A percentile compares a stretch with the other conserved stretches of the same genome.
These are phyloP conservation scores for Orchestes rusci DNA, from an alignment of 2,888 invertebrate species.

Conservation along the genomic window DNA sequence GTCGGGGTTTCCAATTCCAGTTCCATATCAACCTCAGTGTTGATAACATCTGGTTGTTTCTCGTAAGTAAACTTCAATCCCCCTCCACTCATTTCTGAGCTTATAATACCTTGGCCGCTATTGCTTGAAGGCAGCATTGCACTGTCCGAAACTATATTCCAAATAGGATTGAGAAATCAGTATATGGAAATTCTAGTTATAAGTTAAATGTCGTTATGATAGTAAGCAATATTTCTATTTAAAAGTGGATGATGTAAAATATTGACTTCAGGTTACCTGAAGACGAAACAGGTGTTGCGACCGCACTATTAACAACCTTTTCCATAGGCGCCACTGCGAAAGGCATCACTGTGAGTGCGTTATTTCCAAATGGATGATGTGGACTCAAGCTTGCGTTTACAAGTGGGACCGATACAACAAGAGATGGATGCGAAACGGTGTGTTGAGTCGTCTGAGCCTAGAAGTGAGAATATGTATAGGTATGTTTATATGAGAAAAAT, in stretches of 20 bases:
- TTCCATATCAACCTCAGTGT: conserved; percentile 38
- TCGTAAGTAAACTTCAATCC: conserved; percentile 51
- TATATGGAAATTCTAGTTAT: too few species aligned
- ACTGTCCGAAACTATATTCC: conserved; percentile 7
- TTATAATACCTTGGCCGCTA: conserved; percentile 35
- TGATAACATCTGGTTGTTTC: conserved; percentile 44
- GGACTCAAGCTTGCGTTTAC: conserved; percentile 46
- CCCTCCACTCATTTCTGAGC: conserved; percentile 45
- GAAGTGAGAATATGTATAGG: too few species aligned
- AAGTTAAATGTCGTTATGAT: too few species aligned
- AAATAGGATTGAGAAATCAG: too few species aligned
- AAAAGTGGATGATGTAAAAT: too few species aligned
- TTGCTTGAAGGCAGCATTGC: conserved; percentile 33
- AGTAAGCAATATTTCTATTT: too few species aligned
- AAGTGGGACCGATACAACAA: conserved; percentile 59
- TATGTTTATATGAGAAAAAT: too few species aligned
- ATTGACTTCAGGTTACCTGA: conserved; percentile 12
- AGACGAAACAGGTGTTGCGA: conserved; percentile 11
- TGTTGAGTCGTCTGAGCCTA: conserved; percentile 25
- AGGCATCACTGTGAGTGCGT: conserved; percentile 30
- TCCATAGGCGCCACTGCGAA: conserved; percentile 19
- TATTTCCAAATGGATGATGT: conserved; percentile 34
- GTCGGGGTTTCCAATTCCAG: conserved; percentile 41
- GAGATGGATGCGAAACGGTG: conserved; percentile 34
- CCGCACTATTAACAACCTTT: conserved; percentile 11